Evolutionary conservation across 2,888 invertebrate genomes (phyloP).

Genomic region (Rhagonycha lutea): DNA sequence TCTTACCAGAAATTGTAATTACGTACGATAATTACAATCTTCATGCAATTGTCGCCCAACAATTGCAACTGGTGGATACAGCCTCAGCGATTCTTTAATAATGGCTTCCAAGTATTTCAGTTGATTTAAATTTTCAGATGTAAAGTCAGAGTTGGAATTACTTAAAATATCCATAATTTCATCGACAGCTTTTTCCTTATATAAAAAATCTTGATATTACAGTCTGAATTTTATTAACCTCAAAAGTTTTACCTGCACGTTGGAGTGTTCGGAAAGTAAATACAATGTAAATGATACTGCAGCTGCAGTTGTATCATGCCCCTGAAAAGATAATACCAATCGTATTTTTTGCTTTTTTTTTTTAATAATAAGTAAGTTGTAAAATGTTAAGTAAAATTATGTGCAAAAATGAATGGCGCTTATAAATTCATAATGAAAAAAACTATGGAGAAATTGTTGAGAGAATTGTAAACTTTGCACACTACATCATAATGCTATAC

Average conservation of each 20-base stretch:
- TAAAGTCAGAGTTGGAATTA: slow-evolving; percentile 30
- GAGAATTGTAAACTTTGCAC: too few species aligned
- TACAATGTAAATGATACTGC: slow-evolving; percentile 56
- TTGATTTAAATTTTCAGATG: slow-evolving; percentile 52
- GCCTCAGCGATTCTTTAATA: slow-evolving; percentile 59
- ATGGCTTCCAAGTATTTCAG: slow-evolving; percentile 61
- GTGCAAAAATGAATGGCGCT: too few species aligned
- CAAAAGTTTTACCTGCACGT: background rate
- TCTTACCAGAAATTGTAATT: background rate
- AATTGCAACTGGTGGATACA: slow-evolving; percentile 61
- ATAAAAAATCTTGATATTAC: background rate
- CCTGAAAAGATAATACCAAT: slow-evolving; percentile 43
- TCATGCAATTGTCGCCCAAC: slow-evolving; percentile 53
- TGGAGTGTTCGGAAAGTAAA: slow-evolving; percentile 46
- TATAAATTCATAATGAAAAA: too few species aligned
- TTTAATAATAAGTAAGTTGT: background rate
- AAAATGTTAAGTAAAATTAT: too few species aligned
- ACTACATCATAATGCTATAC: too few species aligned
- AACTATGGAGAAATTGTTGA: too few species aligned
- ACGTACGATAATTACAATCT: slow-evolving; percentile 46
- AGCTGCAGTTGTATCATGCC: slow-evolving; percentile 57
- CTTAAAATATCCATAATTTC: slow-evolving; percentile 51
- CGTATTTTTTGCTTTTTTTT: background rate
- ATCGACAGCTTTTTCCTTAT: slow-evolving; percentile 52
- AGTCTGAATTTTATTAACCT: background rate